Conservation (phyloP, 2,888 invertebrate genomes). For the Chrysolina americana region DNA sequence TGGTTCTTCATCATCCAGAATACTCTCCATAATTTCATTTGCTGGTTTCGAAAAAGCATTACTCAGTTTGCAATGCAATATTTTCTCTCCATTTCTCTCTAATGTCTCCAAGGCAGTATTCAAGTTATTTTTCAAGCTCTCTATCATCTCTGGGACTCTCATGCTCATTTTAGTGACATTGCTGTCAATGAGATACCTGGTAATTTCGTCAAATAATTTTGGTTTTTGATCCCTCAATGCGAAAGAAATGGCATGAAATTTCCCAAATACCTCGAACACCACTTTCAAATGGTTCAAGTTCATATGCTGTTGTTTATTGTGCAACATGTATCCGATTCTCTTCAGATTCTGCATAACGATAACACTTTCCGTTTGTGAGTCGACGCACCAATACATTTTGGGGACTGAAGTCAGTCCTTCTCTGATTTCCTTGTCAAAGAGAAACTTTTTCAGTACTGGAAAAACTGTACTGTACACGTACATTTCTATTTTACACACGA, state of each 20-base stretch:
- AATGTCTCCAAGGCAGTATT: conserved; percentile 5
- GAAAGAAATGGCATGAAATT: conserved; percentile 53
- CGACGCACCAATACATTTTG: conserved; percentile 38
- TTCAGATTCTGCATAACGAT: conserved; percentile 50
- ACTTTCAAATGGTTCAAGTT: conserved; percentile 39
- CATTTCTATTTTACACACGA: conserved; percentile 37
- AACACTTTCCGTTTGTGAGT: conserved; percentile 40
- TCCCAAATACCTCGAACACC: conserved; percentile 50
- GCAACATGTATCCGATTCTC: conserved; percentile 40
- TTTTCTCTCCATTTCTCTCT: background rate
- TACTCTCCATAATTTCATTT: background rate
- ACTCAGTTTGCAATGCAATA: background rate
- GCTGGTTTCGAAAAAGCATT: background rate
- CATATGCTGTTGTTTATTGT: conserved; percentile 41
- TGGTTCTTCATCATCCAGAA: conserved; percentile 3
- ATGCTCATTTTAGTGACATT: background rate
- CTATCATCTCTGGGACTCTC: background rate
- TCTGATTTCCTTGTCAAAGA: conserved; percentile 29
- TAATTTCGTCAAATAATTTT: background rate
- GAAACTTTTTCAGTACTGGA: conserved; percentile 37
- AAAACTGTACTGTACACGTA: conserved; percentile 37
- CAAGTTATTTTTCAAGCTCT: conserved; percentile 1
- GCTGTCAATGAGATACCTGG: background rate
- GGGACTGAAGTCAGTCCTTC: conserved; percentile 33
- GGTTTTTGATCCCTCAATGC: conserved; percentile 49